These are phyloP conservation scores for Philopotamus ludificatus DNA, from an alignment of 1,140 invertebrate genomes.

Conservation along the genomic window DNA sequence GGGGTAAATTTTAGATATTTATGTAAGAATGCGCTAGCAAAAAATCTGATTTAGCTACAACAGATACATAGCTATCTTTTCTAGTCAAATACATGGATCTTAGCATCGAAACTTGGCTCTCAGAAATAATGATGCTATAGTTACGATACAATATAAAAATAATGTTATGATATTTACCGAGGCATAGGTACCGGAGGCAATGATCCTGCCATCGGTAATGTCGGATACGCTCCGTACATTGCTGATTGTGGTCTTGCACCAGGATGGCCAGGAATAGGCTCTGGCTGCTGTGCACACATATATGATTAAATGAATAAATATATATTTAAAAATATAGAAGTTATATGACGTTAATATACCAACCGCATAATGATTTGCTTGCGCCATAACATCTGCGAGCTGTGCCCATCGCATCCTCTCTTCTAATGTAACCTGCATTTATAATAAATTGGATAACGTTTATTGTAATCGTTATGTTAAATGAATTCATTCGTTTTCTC, in stretches of 20 bases:
- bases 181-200: constrained; percentile 73
- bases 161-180: no score
- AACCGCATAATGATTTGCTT: constrained; percentile 80
- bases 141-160: constrained; percentile 47
- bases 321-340: background rate
- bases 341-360: constrained; percentile 42
- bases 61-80: no score
- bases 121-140: constrained; percentile 47
- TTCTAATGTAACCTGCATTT: constrained; percentile 65
- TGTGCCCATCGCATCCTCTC: constrained; percentile 81
- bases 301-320: constrained; percentile 7
- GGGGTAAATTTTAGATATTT: no score
- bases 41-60: no score
- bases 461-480: background rate
- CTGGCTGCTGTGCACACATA: constrained; percentile 39
- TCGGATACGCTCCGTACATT: constrained; percentile 75
- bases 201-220: constrained; percentile 52
- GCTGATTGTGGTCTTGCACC: constrained; percentile 78
- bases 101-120: constrained; percentile 42
- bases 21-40: no score
- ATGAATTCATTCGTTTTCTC: background rate
- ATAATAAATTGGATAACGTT: background rate
- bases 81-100: background rate
- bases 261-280: constrained; percentile 43
- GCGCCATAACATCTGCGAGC: constrained; percentile 79